These are phyloP conservation scores for Hylia prasina DNA, from an alignment of 2,113 vertebrate species.

Conservation along the genomic window DNA sequence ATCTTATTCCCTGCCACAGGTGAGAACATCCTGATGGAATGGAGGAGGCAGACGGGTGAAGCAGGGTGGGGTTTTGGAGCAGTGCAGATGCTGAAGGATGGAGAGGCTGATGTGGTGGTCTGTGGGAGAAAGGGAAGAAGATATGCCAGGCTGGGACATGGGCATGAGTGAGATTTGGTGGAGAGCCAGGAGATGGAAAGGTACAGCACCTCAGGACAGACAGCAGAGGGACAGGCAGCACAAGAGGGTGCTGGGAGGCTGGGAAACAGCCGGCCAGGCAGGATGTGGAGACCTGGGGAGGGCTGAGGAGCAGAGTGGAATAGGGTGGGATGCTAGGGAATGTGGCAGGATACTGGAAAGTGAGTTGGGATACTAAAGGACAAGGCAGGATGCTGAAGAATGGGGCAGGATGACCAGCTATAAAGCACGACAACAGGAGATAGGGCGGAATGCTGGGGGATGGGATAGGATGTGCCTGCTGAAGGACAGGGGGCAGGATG, in stretches of 20 bases:
- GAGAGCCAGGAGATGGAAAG: background rate
- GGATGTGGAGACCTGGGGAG: background rate
- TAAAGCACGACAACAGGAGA: background rate
- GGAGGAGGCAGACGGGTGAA: background rate
- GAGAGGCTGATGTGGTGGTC: background rate
- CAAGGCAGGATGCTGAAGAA: background rate
- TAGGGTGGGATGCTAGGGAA: background rate
- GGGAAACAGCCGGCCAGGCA: background rate
- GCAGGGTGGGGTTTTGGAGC: background rate
- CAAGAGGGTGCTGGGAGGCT: background rate
- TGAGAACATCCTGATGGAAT: slow-evolving; percentile 50
- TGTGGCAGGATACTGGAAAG: background rate
- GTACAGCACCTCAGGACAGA: background rate
- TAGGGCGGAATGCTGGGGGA: background rate
- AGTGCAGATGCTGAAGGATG: background rate
- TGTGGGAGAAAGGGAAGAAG: background rate
- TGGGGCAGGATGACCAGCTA: background rate
- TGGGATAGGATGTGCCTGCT: background rate
- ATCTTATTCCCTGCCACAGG: slow-evolving; percentile 87
- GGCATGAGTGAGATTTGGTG: background rate
- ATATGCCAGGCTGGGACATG: background rate
- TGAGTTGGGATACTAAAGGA: background rate
- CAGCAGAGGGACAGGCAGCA: background rate
- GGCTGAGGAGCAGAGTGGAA: background rate
- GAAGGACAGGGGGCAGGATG: background rate